Conservation (phyloP, 2,888 invertebrate species). For the Nipponacmea schrenckii region DNA sequence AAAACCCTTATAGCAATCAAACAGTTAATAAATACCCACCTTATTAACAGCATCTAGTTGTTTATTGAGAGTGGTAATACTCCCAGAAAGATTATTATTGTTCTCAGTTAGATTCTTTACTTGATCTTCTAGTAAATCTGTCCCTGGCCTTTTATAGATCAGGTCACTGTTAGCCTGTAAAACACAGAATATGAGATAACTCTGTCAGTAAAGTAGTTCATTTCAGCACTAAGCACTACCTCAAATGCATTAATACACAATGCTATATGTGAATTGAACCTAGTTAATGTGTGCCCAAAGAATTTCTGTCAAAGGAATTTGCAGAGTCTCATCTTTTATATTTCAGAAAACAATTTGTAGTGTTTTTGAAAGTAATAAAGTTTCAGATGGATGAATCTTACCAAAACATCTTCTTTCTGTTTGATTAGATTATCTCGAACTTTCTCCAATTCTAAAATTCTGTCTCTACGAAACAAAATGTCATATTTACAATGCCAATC, state of each 20-base stretch:
- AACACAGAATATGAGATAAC: neutral
- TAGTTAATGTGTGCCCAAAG: too few species aligned
- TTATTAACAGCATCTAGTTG: slow-evolving; percentile 48
- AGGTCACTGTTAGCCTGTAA: slow-evolving; percentile 49
- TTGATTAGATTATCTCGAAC: slow-evolving; percentile 48
- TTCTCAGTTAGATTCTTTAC: slow-evolving; percentile 50
- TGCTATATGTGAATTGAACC: too few species aligned
- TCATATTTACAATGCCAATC: neutral
- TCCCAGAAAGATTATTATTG: slow-evolving; percentile 51
- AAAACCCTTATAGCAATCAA: too few species aligned
- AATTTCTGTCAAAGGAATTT: too few species aligned
- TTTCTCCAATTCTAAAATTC: slow-evolving; percentile 51
- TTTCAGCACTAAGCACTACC: too few species aligned
- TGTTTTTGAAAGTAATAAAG: too few species aligned
- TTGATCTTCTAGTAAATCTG: slow-evolving; percentile 49
- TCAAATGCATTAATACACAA: too few species aligned
- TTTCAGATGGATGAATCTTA: slow-evolving; percentile 22
- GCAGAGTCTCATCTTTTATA: too few species aligned
- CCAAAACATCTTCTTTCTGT: slow-evolving; percentile 55
- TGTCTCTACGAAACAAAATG: slow-evolving; percentile 33
- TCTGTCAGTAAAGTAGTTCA: too few species aligned
- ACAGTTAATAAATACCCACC: slow-evolving; percentile 30
- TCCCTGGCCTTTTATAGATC: slow-evolving; percentile 51
- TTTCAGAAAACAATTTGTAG: too few species aligned
- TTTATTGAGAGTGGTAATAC: slow-evolving; percentile 50